phyloP scores from a whole-genome alignment of 2,888 invertebrate species.

The Buathra laborator region DNA sequence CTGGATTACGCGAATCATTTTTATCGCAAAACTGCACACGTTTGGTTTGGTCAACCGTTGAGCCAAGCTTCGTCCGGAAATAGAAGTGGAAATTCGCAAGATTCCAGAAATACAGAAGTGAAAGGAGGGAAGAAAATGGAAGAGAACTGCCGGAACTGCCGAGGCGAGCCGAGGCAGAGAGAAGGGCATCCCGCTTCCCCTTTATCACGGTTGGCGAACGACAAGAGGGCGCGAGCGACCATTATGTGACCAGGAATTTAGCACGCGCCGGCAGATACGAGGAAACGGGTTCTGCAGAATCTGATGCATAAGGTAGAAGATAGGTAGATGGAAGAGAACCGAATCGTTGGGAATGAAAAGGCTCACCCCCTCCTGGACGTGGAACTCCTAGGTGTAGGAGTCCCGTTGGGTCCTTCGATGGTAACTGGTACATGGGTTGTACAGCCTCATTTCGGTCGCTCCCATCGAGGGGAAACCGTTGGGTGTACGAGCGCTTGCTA shows the following conservation, averaged over 20 bases:
- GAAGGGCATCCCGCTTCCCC: neutral
- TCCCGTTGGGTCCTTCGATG: slow-evolving; percentile 50
- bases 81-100: slow-evolving; percentile 49
- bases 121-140: slow-evolving; percentile 24
- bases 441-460: neutral
- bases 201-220: slow-evolving; percentile 11
- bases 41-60: neutral
- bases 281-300: slow-evolving; percentile 22
- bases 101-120: slow-evolving; percentile 44
- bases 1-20: neutral
- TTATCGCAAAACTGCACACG: neutral
- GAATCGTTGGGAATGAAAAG: neutral
- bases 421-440: slow-evolving; percentile 46
- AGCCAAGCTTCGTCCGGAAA: neutral
- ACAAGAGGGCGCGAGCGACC: slow-evolving; percentile 28
- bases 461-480: neutral
- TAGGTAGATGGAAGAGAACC: neutral
- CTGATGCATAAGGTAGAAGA: slow-evolving; percentile 36
- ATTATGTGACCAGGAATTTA: slow-evolving; percentile 55
- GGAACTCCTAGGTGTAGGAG: slow-evolving; percentile 21
- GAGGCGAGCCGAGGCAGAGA: slow-evolving; percentile 1
- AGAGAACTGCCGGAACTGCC: neutral
- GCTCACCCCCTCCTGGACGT: slow-evolving; percentile 4
- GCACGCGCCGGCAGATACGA: slow-evolving; percentile 33
- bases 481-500: neutral